Base-by-base conservation (phyloP, 2,113 vertebrate genomes). In the Vireo altiloquus region DNA sequence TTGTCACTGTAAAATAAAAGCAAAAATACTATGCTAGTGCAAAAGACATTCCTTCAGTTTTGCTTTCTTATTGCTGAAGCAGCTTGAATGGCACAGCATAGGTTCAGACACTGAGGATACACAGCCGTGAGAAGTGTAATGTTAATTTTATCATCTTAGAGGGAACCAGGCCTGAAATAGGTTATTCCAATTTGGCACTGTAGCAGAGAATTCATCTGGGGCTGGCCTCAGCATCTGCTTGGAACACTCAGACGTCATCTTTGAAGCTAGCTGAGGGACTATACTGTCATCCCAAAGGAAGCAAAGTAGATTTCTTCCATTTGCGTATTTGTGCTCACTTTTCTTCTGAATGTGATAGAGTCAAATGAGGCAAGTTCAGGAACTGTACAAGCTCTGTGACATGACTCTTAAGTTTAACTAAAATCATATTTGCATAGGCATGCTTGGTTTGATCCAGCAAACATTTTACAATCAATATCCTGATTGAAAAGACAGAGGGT, bases 131-230 rank as follows among this genome's bases (percentile, higher is more conserved):
- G 71, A 57, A 72, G 64, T 74, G 75, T 89, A 92, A 76, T 91
- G 60, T 91, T 94, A 92, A 92, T 93, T 98, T 97, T 95, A 92
- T 95, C 82, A 95, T 95, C 93, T 96, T 96, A 91, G 91, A 96
- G 79, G 97, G 91, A 97, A 96, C 65, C 60, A 94, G 63, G 70
- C 65, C 65, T 89, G 90, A 88, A 95, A 97, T 95, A 94, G 76
- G 89, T 97, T 96, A 95, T 87, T 97, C 94, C 47, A 35, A 60
- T 92, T 97, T 94, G 95, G 74, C 93, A 89, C 40, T 81, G 59
- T 90, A 87, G 53, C 33, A 89, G 66, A 69, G 44, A 86, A 69
- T 70, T 85, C 35, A 30, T 8, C 61, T 64, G 71, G 19, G 75
- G 35, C 56, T 93, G 66, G 52, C 42, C 33, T 82, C 68, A 70